These are phyloP conservation scores for Hecatera dysodea DNA, from an alignment of 2,888 invertebrate species.

Conservation along the genomic window DNA sequence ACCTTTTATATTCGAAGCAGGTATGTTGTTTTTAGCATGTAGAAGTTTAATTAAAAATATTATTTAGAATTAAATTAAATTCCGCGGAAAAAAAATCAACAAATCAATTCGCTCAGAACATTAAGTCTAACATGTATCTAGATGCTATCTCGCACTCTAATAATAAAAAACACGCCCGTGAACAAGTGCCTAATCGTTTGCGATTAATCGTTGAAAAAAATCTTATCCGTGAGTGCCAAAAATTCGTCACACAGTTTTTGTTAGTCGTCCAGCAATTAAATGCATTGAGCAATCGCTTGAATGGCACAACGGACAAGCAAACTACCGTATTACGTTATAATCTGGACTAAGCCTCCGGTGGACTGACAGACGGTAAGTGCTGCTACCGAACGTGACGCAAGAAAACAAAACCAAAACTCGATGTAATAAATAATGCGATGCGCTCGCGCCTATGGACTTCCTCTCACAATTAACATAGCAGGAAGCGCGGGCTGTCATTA, in stretches of 20 bases:
- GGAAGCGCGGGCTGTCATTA: slow-evolving; percentile 89
- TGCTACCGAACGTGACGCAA: slow-evolving; percentile 81
- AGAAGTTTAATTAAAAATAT: slow-evolving; percentile 53
- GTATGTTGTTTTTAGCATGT: slow-evolving; percentile 4
- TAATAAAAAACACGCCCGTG: slow-evolving; percentile 58
- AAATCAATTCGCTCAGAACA: slow-evolving; percentile 53
- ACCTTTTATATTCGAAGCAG: slow-evolving; percentile 37
- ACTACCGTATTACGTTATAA: slow-evolving; percentile 91
- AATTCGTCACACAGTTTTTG: slow-evolving; percentile 72
- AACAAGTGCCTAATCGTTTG: slow-evolving; percentile 64
- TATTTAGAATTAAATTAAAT: slow-evolving; percentile 32
- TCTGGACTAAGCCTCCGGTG: slow-evolving; percentile 82
- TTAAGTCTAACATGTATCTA: slow-evolving; percentile 44
- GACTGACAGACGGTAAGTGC: slow-evolving; percentile 89
- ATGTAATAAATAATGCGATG: slow-evolving; percentile 88
- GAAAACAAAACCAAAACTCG: slow-evolving; percentile 82
- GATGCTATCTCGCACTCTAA: slow-evolving; percentile 50
- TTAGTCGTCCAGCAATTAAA: slow-evolving; percentile 81
- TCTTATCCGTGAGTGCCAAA: slow-evolving; percentile 67
- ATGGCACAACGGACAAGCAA: slow-evolving; percentile 82
- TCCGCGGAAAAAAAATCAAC: slow-evolving; percentile 33
- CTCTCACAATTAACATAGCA: slow-evolving; percentile 88
- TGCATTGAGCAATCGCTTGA: slow-evolving; percentile 83
- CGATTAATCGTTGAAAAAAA: slow-evolving; percentile 64
- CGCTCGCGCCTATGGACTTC: slow-evolving; percentile 84